Percentiles rank a stretch among this genome's conserved stretches.
Conservation (phyloP, 2,797 vertebrate genomes). For the Coccyzus lansbergi region DNA sequence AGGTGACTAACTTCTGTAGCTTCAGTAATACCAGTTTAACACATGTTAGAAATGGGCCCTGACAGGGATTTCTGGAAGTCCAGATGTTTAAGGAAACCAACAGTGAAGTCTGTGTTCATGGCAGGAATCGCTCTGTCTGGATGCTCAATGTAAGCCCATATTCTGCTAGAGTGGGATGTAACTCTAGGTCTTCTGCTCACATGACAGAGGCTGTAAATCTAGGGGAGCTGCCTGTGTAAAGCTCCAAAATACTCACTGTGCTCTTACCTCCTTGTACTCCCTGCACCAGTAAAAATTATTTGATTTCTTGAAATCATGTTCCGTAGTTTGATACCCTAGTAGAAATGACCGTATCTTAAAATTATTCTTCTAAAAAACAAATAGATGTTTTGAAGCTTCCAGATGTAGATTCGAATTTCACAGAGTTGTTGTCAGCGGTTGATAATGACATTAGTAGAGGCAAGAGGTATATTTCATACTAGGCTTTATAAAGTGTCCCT, state of each 20-base stretch:
- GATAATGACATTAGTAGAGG: not conserved
- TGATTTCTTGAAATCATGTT: not conserved
- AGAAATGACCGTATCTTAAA: not conserved
- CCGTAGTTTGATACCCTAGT: not conserved
- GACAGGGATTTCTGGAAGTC: not conserved
- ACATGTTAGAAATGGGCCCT: not conserved
- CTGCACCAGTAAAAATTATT: not conserved
- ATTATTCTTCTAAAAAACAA: not conserved
- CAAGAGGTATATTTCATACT: not conserved
- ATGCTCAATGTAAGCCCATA: not conserved
- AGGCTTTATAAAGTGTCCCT: not conserved
- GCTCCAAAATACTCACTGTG: not conserved
- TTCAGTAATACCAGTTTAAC: not conserved
- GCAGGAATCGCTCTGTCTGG: not conserved
- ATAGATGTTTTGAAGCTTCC: not conserved
- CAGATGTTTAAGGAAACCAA: not conserved
- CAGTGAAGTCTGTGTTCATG: not conserved
- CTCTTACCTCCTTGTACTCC: not conserved
- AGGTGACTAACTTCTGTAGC: not conserved
- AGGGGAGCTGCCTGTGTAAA: no score
- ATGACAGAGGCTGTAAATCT: not conserved
- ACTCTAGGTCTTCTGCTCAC: not conserved
- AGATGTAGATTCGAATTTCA: not conserved
- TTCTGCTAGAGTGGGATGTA: not conserved
- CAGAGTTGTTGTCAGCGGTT: not conserved